Evolutionary conservation across 2,113 vertebrate genomes (phyloP), one percentile per base, ranked within the genome.

Genomic region (Burhinus bistriatus): DNA sequence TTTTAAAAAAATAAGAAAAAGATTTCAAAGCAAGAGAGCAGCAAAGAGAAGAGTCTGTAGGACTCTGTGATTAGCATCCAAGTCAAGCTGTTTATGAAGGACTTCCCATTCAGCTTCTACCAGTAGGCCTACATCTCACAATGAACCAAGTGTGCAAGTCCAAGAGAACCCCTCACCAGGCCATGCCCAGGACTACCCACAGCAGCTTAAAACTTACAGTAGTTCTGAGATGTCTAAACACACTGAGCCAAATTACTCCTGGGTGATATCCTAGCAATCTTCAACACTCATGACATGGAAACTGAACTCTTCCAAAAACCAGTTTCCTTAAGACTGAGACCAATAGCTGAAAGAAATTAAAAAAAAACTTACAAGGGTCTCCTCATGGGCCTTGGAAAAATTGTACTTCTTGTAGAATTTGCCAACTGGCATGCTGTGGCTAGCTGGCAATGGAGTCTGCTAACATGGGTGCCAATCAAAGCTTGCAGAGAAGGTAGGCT

Each of bases 101-200:
- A 45, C 15, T 73, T 89, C 27, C 32, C 42, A 47, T 55, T 84
- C 52, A 81, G 38, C 52, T 71, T 29, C 29, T 45, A 64, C 20
- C 20, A 27, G 59, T 2, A 47, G 25, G 15, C 21, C 32, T 51
- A 15, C 45, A 55, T 47, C 55, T 61, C 57, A 85, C 15, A 86
- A 42, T 3, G 44, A 91, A 59, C 23, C 3, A 5, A 27, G 27
- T 12, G 9, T n/a, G 36, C 42, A 71, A 86, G 54, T 12, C 16
- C 66, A 65, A 47, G 58, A 73, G 44, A 57, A 36, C 13, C 29
- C 38, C 34, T 78, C 13, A 5, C 34, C 0, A 0, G 15, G 20
- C 25, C 36, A 18, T 2, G 1, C 26, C 54, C 13, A 70, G 34
- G 83, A 73, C 40, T 66, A 70, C 15, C 12, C 58, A 80, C 9